Evolutionary conservation across 2,797 vertebrate species (phyloP), one percentile per base, ranked within the genome.

Genomic region (Muraenolepis orangiensis): DNA sequence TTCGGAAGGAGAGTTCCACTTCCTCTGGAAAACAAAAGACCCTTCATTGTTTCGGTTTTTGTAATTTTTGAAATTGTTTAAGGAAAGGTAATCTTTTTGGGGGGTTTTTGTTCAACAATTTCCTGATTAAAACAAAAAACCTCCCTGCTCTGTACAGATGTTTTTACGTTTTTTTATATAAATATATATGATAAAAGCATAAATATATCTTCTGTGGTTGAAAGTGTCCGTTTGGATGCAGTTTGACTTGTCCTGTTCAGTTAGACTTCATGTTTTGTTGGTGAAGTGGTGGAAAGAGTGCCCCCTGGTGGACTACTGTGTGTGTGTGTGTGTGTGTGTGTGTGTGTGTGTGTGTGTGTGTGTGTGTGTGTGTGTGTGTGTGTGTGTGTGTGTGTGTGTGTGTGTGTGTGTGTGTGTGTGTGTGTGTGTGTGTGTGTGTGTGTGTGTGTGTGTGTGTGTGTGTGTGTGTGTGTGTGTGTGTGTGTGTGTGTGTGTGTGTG

Each of bases 171-270:
- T 57, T 57, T 57, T 57, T 57, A 57, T 57, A 57, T 57, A 57
- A 57, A 57, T 57, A 57, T 57, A 57, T 64, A 64, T 64, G 57
- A 64, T 64, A 12, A 64, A 64, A 64, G 57, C 57, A 64, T 64
- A 64, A 64, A 64, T 64, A 64, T 64, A 64, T 64, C 57, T 64
- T 64, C 57, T 64, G 57, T 64, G 10, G 57, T 64, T 64, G 23
- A 64, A 57, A 64, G 57, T 23, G 26, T 64, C 57, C 8, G 42
- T 57, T 57, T 57, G 20, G n/a, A n/a, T n/a, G n/a, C n/a, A n/a
- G n/a, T n/a, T n/a, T n/a, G n/a, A n/a, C n/a, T n/a, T n/a, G n/a
- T n/a, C n/a, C n/a, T n/a, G n/a, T n/a, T n/a, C n/a, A n/a, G 36
- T 38, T 38, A 11, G 2, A 6, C 36, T 38, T 38, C 36, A 6